Base-by-base conservation (phyloP, 2,113 vertebrate genomes). In the Corythaixoides concolor region DNA sequence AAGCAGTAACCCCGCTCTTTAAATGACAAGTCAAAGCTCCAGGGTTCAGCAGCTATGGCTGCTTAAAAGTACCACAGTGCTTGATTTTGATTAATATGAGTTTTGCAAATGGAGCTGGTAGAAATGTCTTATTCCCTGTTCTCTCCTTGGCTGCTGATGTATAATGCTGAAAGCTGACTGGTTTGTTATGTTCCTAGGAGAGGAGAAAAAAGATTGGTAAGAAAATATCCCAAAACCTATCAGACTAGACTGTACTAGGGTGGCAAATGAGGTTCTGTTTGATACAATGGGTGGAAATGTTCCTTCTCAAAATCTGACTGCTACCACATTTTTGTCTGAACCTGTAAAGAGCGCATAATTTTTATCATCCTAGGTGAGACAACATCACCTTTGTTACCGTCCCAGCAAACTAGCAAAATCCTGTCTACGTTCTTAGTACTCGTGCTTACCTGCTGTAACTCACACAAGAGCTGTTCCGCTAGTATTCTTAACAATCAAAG, bases 1-100 rank as follows among this genome's bases (percentile, higher is more conserved):
- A 75, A 68, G 70, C 75, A 70, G 84, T 74, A 77, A 60, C 68
- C 77, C 50, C 62, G 28, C 17, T 60, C 64, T 77, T 92, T 41
- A 83, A 95, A 88, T 68, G 83, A 64, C 64, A 87, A 80, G 43
- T 63, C 75, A 56, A 95, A 95, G 39, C 69, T 86, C 80, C 77
- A 69, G 77, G 72, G 64, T 64, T 79, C 84, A 75, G 64, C 47
- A 88, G 52, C 32, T 32, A 47, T 23, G 49, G 56, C 32, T 74
- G 85, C 79, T 94, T 75, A 16, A 62, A 88, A 69, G 67, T 24
- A 69, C 20, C 66, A 72, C 64, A 63, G 59, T 63, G 58, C 73
- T 87, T 45, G 88, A 32, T 87, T 85, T 85, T 90, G 72, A 86
- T 86, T 78, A 68, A 45, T 81, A 70, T 2, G 47, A 80, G 35